Evolutionary conservation across 2,888 invertebrate species (phyloP).

Genomic region (Napeogenes sylphis): DNA sequence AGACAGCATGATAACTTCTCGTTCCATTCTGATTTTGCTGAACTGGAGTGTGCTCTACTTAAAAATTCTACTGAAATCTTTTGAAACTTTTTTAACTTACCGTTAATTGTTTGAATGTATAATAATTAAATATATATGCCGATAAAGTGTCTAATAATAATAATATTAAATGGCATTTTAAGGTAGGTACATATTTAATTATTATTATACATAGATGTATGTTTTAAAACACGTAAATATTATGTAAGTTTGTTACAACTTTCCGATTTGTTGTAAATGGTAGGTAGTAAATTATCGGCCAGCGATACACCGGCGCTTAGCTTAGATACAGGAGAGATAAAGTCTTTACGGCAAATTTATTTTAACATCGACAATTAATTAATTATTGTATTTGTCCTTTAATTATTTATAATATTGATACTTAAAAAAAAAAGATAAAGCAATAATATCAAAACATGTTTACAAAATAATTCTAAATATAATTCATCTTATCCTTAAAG

Average conservation of each 20-base stretch:
- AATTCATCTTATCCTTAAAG: conserved; percentile 71
- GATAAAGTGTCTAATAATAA: too few relatives aligned
- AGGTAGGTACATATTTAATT: too few relatives aligned
- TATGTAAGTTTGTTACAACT: conserved; percentile 41
- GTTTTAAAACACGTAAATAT: conserved; percentile 35
- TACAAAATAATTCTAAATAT: conserved; percentile 74
- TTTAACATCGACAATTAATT: conserved; percentile 5
- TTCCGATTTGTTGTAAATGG: conserved; percentile 43
- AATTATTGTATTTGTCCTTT: neutral
- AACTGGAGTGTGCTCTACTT: conserved; percentile 46
- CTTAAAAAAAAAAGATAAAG: conserved; percentile 35
- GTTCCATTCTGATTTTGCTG: conserved; percentile 42
- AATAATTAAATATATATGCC: too few relatives aligned
- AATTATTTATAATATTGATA: neutral
- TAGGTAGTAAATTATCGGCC: conserved; percentile 45
- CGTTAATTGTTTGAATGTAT: too few relatives aligned
- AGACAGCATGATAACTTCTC: conserved; percentile 35
- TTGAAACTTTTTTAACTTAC: too few relatives aligned
- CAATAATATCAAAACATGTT: conserved; percentile 51
- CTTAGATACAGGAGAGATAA: conserved; percentile 27
- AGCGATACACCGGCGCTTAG: conserved; percentile 25
- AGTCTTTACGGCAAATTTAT: conserved; percentile 28
- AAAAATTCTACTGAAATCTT: too few relatives aligned
- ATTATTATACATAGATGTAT: too few relatives aligned
- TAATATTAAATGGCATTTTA: too few relatives aligned